Percentiles rank a stretch among this genome's conserved stretches.
phyloP scores from a whole-genome alignment of 2,797 vertebrate genomes.

The Euphonia xanthogaster region DNA sequence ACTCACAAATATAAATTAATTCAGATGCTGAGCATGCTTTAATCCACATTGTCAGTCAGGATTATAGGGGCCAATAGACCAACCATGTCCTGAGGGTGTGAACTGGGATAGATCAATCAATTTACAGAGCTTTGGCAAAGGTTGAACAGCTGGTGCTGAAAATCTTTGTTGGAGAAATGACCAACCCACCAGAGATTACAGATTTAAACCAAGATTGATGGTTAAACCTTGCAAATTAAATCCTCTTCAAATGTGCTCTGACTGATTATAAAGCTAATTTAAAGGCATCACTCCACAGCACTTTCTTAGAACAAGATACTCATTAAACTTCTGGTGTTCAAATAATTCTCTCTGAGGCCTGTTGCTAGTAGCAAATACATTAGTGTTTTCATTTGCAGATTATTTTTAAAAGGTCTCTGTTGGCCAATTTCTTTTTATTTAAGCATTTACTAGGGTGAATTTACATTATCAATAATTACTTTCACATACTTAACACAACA shows the following conservation, averaged over 20 bases:
- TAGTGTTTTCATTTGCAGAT: slow-evolving; percentile 13
- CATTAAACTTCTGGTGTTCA: slow-evolving; percentile 22
- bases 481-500: not conserved
- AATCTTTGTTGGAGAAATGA: slow-evolving; percentile 12
- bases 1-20: not conserved
- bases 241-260: slow-evolving; percentile 27
- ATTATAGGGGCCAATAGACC: not conserved
- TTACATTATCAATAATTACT: slow-evolving; percentile 44
- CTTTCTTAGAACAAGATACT: slow-evolving; percentile 41
- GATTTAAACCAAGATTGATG: slow-evolving; percentile 30
- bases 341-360: not conserved
- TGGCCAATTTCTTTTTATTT: slow-evolving; percentile 19
- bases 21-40: not conserved
- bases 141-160: slow-evolving; percentile 10
- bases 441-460: not conserved
- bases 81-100: not conserved
- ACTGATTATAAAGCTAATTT: slow-evolving; percentile 39
- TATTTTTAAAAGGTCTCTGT: slow-evolving; percentile 27
- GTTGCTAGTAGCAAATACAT: slow-evolving; percentile 3
- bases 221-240: slow-evolving; percentile 24
- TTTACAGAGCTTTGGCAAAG: slow-evolving; percentile 43
- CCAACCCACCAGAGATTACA: slow-evolving; percentile 25
- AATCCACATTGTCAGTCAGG: slow-evolving; percentile 46
- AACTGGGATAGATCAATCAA: slow-evolving; percentile 30
- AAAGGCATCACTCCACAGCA: slow-evolving; percentile 4